Evolutionary conservation across 1,140 invertebrate genomes (phyloP).

Genomic region (Aethina tumida): DNA sequence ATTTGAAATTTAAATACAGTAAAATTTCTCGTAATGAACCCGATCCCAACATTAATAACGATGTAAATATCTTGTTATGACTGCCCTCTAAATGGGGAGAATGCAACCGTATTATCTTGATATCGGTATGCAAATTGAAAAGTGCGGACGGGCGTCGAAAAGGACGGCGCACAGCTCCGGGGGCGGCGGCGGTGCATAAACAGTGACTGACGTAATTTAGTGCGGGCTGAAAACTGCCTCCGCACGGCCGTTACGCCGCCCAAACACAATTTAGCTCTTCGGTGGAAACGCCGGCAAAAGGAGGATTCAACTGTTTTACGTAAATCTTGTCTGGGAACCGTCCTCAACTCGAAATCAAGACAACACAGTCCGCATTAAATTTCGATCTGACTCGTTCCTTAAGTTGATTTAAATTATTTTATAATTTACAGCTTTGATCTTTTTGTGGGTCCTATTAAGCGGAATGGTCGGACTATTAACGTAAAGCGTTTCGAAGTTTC

Average conservation of each 20-base stretch:
- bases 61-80: too few species aligned
- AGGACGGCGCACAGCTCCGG: constrained; percentile 1
- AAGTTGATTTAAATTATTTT: background rate
- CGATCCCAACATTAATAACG: too few species aligned
- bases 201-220: constrained; percentile 7
- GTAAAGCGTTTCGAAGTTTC: too few species aligned
- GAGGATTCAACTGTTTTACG: background rate
- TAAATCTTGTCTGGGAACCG: too few species aligned
- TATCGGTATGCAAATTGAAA: constrained; percentile 9
- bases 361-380: too few species aligned
- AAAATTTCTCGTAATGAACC: too few species aligned
- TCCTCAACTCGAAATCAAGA: too few species aligned
- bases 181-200: background rate
- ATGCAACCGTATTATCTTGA: background rate
- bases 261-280: constrained; percentile 6
- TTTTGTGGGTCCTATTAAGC: constrained; percentile 8
- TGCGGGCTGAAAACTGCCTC: too few species aligned
- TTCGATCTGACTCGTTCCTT: constrained; percentile 1
- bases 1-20: too few species aligned
- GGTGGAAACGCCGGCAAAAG: background rate
- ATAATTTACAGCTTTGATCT: constrained; percentile 4
- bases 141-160: constrained; percentile 1
- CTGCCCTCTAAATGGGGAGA: too few species aligned
- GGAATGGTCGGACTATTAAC: constrained; percentile 13
- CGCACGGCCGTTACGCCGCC: constrained; percentile 3